phyloP scores from a whole-genome alignment of 2,797 vertebrate genomes.

The Rallus crepitans region DNA sequence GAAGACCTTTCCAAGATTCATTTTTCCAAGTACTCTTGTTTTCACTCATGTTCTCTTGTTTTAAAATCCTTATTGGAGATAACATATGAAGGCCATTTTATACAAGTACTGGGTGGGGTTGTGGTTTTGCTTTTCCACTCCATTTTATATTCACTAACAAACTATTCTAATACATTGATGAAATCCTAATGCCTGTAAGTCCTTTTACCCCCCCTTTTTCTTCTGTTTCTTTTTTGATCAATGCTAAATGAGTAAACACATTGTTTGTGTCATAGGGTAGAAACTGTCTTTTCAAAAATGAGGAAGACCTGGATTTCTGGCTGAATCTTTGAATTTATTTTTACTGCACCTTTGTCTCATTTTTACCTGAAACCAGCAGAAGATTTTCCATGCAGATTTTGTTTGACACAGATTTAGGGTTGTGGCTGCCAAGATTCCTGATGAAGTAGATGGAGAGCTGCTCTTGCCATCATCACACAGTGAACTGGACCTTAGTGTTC shows the following conservation, averaged over 20 bases:
- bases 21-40: background rate
- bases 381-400: background rate
- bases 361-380: background rate
- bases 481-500: background rate
- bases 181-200: background rate
- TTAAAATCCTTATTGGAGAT: background rate
- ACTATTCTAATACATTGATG: background rate
- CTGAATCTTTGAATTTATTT: background rate
- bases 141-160: background rate
- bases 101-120: background rate
- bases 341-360: background rate
- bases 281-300: background rate
- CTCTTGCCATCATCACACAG: background rate
- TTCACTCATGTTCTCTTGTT: background rate
- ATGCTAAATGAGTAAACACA: background rate
- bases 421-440: slow-evolving; percentile 14
- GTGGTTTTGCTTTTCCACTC: background rate
- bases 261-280: background rate
- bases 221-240: background rate
- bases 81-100: background rate
- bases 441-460: background rate
- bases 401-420: background rate
- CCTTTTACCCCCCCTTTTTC: background rate
- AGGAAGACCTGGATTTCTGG: background rate
- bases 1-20: background rate